Base-by-base conservation (phyloP, 2,888 invertebrate genomes). In the Muschampia plurimacula region DNA sequence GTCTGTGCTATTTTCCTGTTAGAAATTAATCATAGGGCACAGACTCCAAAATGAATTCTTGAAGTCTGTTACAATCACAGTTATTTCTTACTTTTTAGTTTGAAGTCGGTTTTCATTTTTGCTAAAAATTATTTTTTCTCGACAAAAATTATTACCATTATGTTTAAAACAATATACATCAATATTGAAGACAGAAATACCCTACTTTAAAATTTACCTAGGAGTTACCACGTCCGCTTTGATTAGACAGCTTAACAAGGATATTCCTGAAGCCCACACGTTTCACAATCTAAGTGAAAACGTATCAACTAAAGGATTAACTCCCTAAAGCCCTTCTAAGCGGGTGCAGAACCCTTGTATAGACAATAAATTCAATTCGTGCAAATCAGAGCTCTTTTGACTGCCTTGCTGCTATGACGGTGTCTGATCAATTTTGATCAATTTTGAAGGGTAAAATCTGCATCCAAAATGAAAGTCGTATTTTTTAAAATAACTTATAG, bases 291-390 rank as follows among this genome's bases (percentile, higher is more conserved):
- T 83, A 82, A 86, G 82, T 81, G 85, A 81, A 82, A 74, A 81
- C 80, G 81, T 82, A 82, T 85, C 81, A 83, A 82, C 79, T 83
- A 83, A 83, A 83, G 80, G 86, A 84, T 83, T 86, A 87, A 90
- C 89, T 89, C 87, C 86, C 84, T 82, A 81, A 80, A 83, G 86
- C 89, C 86, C 85, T 85, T 84, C 82, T 78, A 79, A 82, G 80
- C 74, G 80, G 80, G 82, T 66, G 67, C 57, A 57, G 72, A 74
- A 80, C 85, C 81, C 81, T 83, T 87, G 76, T 74, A 86, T 84
- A 86, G 84, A 86, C 88, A 86, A 86, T 87, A 89, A 86, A 91
- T 89, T 89, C 86, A 89, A 89, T 89, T 89, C 84, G 82, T 86
- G 83, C 84, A 87, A 87, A 90, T 89, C 86, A 87, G 84, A 83